Conservation (phyloP, 2,888 invertebrate species). For the Prosopocoilus inquinatus region DNA sequence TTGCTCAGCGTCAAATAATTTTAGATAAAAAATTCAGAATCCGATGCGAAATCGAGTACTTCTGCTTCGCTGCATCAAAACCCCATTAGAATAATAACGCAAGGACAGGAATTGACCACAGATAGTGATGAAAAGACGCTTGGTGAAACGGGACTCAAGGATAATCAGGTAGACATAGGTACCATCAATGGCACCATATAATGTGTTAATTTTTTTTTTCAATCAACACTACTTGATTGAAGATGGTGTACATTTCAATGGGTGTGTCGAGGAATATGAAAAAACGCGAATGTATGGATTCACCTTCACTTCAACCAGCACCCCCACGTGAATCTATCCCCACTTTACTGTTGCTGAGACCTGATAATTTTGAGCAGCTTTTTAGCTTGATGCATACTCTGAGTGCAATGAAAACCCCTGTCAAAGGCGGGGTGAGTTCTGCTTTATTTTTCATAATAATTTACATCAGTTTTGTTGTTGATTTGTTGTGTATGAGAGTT, state of each 20-base stretch:
- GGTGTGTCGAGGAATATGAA: slow-evolving; percentile 64
- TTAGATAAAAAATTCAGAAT: slow-evolving; percentile 38
- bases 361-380: slow-evolving; percentile 87
- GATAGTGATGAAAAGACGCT: slow-evolving; percentile 91
- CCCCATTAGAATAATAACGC: slow-evolving; percentile 87
- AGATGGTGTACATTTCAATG: slow-evolving; percentile 88
- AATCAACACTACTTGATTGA: slow-evolving; percentile 23
- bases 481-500: too few species aligned
- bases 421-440: slow-evolving; percentile 63
- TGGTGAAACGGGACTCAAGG: slow-evolving; percentile 91
- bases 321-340: slow-evolving; percentile 85
- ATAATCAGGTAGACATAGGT: slow-evolving; percentile 67
- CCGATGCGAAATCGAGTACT: slow-evolving; percentile 34
- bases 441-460: slow-evolving; percentile 12
- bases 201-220: too few species aligned
- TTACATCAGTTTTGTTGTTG: not conserved
- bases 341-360: slow-evolving; percentile 77
- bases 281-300: slow-evolving; percentile 70
- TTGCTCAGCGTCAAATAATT: slow-evolving; percentile 10
- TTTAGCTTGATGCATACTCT: slow-evolving; percentile 88
- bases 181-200: slow-evolving; percentile 4
- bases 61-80: slow-evolving; percentile 61
- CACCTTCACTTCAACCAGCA: slow-evolving; percentile 82
- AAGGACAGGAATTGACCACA: slow-evolving; percentile 88
- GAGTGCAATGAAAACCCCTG: slow-evolving; percentile 79